These are phyloP conservation scores for Hymenochirus boettgeri DNA, from an alignment of 2,113 vertebrate species.

Conservation along the genomic window DNA sequence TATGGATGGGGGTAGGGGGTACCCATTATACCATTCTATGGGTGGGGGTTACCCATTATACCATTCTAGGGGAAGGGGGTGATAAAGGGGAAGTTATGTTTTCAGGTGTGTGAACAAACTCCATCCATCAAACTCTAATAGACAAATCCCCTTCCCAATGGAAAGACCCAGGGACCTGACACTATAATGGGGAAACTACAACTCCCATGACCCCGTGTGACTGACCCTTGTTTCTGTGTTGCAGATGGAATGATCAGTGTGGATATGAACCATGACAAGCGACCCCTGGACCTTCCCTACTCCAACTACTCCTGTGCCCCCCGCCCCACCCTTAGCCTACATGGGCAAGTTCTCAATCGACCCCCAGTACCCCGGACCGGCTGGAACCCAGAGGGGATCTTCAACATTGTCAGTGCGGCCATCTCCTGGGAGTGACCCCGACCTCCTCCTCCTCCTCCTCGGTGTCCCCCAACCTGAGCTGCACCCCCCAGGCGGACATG, in stretches of 20 bases:
- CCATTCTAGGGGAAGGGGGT: too few relatives aligned
- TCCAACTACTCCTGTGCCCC: conserved; percentile 75
- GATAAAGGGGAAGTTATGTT: too few relatives aligned
- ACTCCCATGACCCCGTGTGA: too few relatives aligned
- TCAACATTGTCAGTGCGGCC: conserved; percentile 91
- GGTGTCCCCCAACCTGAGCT: conserved; percentile 80
- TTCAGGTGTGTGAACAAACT: too few relatives aligned
- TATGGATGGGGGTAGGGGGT: too few relatives aligned
- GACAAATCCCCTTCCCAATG: too few relatives aligned
- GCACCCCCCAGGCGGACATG: conserved; percentile 77
- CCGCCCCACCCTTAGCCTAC: conserved; percentile 91
- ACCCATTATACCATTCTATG: too few relatives aligned
- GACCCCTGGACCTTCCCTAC: conserved; percentile 74
- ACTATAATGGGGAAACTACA: too few relatives aligned
- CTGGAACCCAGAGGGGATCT: conserved; percentile 94
- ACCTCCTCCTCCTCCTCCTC: conserved; percentile 75
- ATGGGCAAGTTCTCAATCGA: conserved; percentile 98
- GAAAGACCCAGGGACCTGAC: too few relatives aligned
- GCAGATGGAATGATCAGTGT: conserved; percentile 83
- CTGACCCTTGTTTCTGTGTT: conserved; percentile 36
- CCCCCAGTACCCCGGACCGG: conserved; percentile 85
- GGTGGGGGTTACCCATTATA: too few relatives aligned
- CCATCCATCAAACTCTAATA: too few relatives aligned
- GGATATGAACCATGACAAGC: conserved; percentile 84
- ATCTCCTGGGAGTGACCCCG: conserved; percentile 85